A percentile compares a stretch with the other conserved stretches of the same genome.
Conservation (phyloP, 2,888 invertebrate species). For the Escarpia spicata region DNA sequence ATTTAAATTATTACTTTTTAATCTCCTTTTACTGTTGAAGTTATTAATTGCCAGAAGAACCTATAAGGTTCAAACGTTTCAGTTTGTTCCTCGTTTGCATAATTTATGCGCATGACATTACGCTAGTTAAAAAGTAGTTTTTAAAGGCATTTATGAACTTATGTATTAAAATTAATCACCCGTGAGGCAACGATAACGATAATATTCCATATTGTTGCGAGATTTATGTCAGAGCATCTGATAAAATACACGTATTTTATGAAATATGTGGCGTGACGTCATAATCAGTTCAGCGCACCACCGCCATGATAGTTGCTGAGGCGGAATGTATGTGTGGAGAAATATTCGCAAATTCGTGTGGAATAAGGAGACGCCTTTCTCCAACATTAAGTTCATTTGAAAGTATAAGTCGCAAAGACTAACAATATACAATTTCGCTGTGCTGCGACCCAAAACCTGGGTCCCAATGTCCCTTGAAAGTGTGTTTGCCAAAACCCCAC, state of each 20-base stretch:
- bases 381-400: conserved; percentile 34
- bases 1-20: neutral
- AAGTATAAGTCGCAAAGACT: conserved; percentile 37
- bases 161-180: neutral
- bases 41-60: neutral
- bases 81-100: neutral
- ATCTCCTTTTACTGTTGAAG: neutral
- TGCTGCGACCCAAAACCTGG: conserved; percentile 28
- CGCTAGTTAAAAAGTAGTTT: neutral
- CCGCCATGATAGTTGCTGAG: conserved; percentile 35
- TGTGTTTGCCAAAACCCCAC: conserved; percentile 48
- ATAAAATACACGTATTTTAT: neutral
- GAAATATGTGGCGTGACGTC: conserved; percentile 28
- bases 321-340: conserved; percentile 30
- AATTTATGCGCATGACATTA: conserved; percentile 1
- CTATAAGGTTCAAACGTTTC: neutral
- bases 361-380: conserved; percentile 37
- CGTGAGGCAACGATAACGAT: neutral
- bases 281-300: conserved; percentile 17
- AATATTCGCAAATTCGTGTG: conserved; percentile 33
- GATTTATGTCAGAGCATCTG: neutral
- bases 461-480: conserved; percentile 53
- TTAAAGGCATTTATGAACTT: neutral
- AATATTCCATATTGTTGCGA: neutral
- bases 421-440: conserved; percentile 31